Percentiles rank a stretch among this genome's conserved stretches.
Conservation (phyloP, 2,113 vertebrate species). For the Hemiscyllium ocellatum region DNA sequence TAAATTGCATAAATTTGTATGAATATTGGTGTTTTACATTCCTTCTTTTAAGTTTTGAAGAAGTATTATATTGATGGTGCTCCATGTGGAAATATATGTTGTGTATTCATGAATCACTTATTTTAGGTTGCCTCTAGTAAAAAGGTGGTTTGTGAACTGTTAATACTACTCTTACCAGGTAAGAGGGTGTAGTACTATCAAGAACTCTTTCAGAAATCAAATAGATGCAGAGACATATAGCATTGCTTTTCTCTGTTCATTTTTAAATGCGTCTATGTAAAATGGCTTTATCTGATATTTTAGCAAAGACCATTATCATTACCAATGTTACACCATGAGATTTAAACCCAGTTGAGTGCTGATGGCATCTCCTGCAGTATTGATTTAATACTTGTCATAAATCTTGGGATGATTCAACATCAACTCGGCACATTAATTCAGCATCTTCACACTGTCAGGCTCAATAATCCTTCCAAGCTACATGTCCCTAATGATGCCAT, state of each 20-base stretch:
- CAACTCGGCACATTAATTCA: constrained; percentile 25
- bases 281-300: not conserved
- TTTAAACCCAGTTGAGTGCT: not conserved
- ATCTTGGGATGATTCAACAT: constrained; percentile 16
- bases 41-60: not conserved
- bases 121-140: not conserved
- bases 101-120: not conserved
- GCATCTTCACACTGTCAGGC: constrained; percentile 16
- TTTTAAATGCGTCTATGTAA: not conserved
- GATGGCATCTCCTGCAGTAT: constrained; percentile 5
- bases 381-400: constrained; percentile 22
- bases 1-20: not conserved
- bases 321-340: not conserved
- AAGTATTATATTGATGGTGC: not conserved
- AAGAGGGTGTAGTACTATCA: not conserved
- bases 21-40: not conserved
- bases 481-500: constrained; percentile 18
- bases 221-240: not conserved
- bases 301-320: not conserved
- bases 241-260: not conserved
- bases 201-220: not conserved
- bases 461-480: constrained; percentile 27
- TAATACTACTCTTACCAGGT: not conserved
- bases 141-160: not conserved
- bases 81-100: not conserved